These are phyloP conservation scores for Ceratina calcarata DNA, from an alignment of 1,140 invertebrate species.

Conservation along the genomic window DNA sequence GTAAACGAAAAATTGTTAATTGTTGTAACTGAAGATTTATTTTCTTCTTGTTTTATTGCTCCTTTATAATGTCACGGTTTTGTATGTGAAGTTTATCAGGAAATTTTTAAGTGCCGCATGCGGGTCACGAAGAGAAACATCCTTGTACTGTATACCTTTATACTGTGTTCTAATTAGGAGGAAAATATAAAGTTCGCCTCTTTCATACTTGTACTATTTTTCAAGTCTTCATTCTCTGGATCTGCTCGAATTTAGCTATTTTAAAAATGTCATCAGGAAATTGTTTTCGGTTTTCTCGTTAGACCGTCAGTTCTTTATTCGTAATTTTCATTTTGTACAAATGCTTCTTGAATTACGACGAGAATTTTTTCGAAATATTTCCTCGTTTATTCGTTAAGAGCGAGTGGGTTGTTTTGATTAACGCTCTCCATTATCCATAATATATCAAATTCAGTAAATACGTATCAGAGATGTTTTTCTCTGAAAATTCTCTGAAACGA, in stretches of 20 bases:
- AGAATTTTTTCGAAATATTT: constrained; percentile 14
- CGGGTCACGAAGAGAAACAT: constrained; percentile 56
- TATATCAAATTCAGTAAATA: not conserved
- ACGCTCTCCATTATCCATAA: not conserved
- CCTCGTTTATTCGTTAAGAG: not conserved
- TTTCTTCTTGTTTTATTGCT: not conserved
- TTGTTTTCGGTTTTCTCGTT: not conserved
- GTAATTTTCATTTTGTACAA: constrained; percentile 39
- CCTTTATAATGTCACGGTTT: constrained; percentile 24
- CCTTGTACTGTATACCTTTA: constrained; percentile 11
- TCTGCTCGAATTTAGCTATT: not conserved
- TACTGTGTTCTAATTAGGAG: constrained; percentile 55
- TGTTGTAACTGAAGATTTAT: not conserved
- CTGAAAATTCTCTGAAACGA: not conserved
- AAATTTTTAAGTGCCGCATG: constrained; percentile 56
- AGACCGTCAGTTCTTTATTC: constrained; percentile 38
- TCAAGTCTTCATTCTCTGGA: not conserved
- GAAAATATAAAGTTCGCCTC: constrained; percentile 50
- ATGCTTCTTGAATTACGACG: constrained; percentile 3
- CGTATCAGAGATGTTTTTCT: not conserved
- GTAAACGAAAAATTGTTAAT: constrained; percentile 7
- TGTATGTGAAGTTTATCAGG: constrained; percentile 29
- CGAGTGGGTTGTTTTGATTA: not conserved
- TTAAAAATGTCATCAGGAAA: not conserved
- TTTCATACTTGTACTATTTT: not conserved